Percentiles rank a stretch among this genome's conserved stretches.
phyloP scores from a whole-genome alignment of 2,113 vertebrate genomes.

The Phylloscopus trochiloides region DNA sequence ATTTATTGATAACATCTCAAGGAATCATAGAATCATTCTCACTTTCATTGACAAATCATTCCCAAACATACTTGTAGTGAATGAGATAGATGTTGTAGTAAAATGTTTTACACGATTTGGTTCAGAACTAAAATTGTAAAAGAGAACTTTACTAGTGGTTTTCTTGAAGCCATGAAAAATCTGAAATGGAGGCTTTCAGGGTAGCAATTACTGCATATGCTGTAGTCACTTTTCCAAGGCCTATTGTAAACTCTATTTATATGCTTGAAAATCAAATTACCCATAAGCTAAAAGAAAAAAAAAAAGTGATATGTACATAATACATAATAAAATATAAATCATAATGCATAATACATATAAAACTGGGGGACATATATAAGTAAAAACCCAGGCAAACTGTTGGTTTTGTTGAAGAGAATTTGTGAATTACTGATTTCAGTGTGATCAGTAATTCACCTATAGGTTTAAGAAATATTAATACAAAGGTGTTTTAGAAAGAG shows the following conservation, averaged over 20 bases:
- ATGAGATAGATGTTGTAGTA: background rate
- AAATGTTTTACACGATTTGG: background rate
- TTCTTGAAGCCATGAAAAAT: background rate
- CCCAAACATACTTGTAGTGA: background rate
- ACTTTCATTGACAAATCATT: background rate
- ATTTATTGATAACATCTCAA: background rate
- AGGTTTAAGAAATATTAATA: background rate
- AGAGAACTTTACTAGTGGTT: background rate
- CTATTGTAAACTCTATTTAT: background rate
- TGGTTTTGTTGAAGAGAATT: background rate
- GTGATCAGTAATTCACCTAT: background rate
- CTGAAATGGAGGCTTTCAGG: background rate
- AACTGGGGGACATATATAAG: background rate
- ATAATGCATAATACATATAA: background rate
- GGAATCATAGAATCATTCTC: background rate
- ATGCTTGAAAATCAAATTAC: background rate
- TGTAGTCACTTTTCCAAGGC: background rate
- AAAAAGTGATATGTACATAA: background rate
- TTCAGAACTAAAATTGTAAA: background rate
- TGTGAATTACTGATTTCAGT: background rate
- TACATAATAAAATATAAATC: background rate
- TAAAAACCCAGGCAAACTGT: background rate
- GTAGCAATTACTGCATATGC: background rate
- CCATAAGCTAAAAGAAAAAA: background rate
- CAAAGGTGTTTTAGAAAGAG: background rate